A percentile compares a stretch with the other conserved stretches of the same genome.
phyloP scores from a whole-genome alignment of 64 coral and sea anemone genomes.

The Hydrozoanthus tunicans region DNA sequence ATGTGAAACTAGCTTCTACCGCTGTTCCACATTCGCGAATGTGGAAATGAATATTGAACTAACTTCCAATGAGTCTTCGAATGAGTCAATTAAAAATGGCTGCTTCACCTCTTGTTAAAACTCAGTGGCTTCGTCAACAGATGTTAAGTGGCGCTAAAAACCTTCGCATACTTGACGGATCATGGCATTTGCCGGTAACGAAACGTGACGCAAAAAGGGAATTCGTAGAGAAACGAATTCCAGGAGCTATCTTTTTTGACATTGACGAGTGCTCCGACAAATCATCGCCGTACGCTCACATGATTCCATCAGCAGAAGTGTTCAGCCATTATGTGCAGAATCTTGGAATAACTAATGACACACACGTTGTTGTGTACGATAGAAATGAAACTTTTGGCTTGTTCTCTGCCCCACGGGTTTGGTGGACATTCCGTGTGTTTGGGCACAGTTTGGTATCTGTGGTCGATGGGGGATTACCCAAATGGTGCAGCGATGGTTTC shows the following conservation, averaged over 20 bases:
- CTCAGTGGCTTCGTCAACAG: slow-evolving; percentile 59
- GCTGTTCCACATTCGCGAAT: too few species aligned
- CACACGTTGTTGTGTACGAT: slow-evolving; percentile 87
- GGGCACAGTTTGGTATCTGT: slow-evolving; percentile 82
- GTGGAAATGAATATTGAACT: too few species aligned
- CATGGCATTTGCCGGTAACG: slow-evolving; percentile 55
- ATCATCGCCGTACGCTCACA: slow-evolving; percentile 68
- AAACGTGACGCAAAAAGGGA: slow-evolving; percentile 1
- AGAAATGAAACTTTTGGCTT: slow-evolving; percentile 69
- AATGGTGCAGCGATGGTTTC: slow-evolving; percentile 72
- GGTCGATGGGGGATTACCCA: slow-evolving; percentile 77
- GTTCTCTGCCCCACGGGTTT: slow-evolving; percentile 81
- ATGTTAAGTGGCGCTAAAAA: neutral
- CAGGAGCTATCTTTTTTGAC: slow-evolving; percentile 77
- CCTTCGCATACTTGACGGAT: slow-evolving; percentile 48
- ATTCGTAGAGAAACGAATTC: slow-evolving; percentile 68
- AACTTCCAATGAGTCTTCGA: too few species aligned
- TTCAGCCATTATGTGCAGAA: slow-evolving; percentile 76
- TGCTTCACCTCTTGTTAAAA: slow-evolving; percentile 38
- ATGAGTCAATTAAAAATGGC: slow-evolving; percentile 20
- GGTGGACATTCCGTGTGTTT: slow-evolving; percentile 90
- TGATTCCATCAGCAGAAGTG: slow-evolving; percentile 66
- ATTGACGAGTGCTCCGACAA: slow-evolving; percentile 74
- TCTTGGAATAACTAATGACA: slow-evolving; percentile 82
- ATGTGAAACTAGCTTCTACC: too few species aligned